Base-by-base conservation (phyloP, 2,113 vertebrate genomes). In the Hippocampus abdominalis region DNA sequence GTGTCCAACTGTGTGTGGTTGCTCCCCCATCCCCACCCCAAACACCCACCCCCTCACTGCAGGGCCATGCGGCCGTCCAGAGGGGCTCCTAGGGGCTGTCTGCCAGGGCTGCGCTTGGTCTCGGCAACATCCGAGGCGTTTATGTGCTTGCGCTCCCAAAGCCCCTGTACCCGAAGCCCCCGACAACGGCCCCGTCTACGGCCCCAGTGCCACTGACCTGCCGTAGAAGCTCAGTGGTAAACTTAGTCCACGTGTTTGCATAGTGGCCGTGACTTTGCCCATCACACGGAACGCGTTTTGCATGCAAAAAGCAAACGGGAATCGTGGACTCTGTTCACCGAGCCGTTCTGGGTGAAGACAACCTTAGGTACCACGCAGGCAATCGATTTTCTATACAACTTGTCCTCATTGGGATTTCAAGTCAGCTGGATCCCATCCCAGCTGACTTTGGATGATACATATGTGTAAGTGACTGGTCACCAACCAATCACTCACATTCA, bases 91-190 rank as follows among this genome's bases (percentile, higher is more conserved):
- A 89, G 89, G 86, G 90, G 92, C 81, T 92, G 91, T 87, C 89
- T 93, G 84, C 89, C 91, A 84, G 88, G 89, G 79, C 89, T 92
- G 84, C 90, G 91, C 88, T 90, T 91, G 86, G 87, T 91, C 82
- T 91, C 91, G 70, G 84, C 91, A 83, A 91, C 91, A 27, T 81
- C 91, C 36, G 90, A 89, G 1, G 87, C 90, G 80, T 93, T 92
- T 90, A 84, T 92, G 80, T 93, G 92, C 79, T 90, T 93, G 70
- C 89, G 91, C 18, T 83, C 91, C 86, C 85, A 86, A 84, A 92
- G 90, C 82, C 90, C 91, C 69, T 74, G 86, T 71, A 84, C 84
- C 70, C 73, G 83, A 49, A 87, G 88, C 81, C 90, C 89, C 90
- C 83, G 89, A 86, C 91, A 81, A 80, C 83, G 83, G 76, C 90